A percentile compares a stretch with the other conserved stretches of the same genome.
Conservation (phyloP, 1,140 invertebrate genomes). For the Drosophila suzukii region DNA sequence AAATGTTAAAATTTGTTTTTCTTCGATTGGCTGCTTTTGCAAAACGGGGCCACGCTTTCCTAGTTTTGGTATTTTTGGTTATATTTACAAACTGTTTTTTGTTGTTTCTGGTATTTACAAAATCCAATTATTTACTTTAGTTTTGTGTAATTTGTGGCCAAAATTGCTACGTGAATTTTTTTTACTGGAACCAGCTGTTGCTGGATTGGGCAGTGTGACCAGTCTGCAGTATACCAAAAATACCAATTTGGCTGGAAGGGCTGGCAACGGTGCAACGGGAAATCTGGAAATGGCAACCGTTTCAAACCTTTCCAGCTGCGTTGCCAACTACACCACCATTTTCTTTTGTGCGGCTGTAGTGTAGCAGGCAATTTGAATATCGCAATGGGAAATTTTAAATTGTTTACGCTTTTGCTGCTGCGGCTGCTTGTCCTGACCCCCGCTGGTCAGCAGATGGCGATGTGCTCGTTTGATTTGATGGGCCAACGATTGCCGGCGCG, state of each 20-base stretch:
- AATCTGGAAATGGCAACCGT: not conserved
- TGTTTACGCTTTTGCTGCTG: conserved; percentile 61
- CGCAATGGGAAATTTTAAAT: not conserved
- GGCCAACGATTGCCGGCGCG: conserved; percentile 66
- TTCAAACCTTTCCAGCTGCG: not conserved
- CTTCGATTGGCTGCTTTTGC: not conserved
- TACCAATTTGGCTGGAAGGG: conserved; percentile 4
- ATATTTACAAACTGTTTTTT: conserved; percentile 19
- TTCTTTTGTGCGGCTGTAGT: not conserved
- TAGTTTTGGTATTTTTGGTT: conserved; percentile 9
- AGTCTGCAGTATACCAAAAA: conserved; percentile 3
- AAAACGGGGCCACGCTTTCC: not conserved
- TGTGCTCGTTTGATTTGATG: conserved; percentile 81
- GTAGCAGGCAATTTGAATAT: conserved; percentile 6
- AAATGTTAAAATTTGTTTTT: conserved; percentile 15
- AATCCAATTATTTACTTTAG: conserved; percentile 20
- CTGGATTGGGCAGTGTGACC: conserved; percentile 9
- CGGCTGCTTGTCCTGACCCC: conserved; percentile 66
- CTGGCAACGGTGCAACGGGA: conserved; percentile 1
- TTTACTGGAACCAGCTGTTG: conserved; percentile 24
- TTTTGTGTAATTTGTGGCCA: conserved; percentile 23
- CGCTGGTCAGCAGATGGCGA: conserved; percentile 78
- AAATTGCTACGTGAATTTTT: conserved; percentile 25
- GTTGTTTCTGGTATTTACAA: conserved; percentile 6
- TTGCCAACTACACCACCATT: conserved; percentile 17